A percentile compares a stretch with the other conserved stretches of the same genome.
Conservation (phyloP, 2,888 invertebrate species). For the Mesorhabditis spiculigera region DNA sequence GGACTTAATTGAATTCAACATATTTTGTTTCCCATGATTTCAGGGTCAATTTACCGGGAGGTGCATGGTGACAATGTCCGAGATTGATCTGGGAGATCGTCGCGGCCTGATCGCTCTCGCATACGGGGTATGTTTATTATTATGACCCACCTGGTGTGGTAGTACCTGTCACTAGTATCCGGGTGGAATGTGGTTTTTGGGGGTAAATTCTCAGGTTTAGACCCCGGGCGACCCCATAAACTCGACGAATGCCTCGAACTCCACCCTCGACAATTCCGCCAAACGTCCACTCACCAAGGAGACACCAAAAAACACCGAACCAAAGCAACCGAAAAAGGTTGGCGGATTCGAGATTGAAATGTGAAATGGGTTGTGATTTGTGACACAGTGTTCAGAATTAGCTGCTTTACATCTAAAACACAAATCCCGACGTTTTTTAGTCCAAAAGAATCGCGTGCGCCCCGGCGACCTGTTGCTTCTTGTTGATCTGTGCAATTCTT, state of each 20-base stretch:
- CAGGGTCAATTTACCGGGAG: no score
- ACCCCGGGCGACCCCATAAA: not conserved
- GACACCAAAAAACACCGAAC: no score
- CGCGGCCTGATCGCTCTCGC: slow-evolving; percentile 35
- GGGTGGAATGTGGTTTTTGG: no score
- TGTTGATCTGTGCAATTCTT: slow-evolving; percentile 4
- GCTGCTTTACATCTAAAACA: no score
- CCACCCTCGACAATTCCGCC: not conserved
- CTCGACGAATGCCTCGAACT: not conserved
- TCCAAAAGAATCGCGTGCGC: not conserved
- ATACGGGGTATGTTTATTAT: slow-evolving; percentile 27
- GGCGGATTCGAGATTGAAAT: no score
- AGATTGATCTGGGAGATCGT: slow-evolving; percentile 43
- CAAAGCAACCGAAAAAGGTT: no score
- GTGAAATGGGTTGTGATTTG: no score
- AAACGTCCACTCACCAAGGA: not conserved
- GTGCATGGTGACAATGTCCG: slow-evolving; percentile 24
- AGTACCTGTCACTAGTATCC: no score
- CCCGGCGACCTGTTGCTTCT: not conserved
- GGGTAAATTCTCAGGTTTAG: not conserved
- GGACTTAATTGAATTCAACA: no score
- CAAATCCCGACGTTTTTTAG: not conserved
- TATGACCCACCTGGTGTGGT: no score
- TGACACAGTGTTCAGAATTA: no score
- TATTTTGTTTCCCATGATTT: no score